Evolutionary conservation across 2,113 vertebrate genomes (phyloP).

Genomic region (Rhineura floridana): DNA sequence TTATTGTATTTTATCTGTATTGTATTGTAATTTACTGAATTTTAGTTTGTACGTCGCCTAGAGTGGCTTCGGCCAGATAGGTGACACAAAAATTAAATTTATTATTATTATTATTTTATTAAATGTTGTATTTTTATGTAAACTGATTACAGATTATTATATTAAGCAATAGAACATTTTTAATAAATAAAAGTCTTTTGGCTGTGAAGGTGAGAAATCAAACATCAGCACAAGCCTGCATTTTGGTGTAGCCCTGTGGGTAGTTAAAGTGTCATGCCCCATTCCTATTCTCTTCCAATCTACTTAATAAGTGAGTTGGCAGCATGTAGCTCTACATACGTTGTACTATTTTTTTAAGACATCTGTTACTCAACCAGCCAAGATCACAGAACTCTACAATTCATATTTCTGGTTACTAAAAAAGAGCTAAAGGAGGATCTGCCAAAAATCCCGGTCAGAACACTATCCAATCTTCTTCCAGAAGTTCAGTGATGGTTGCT

Average conservation of each 20-base stretch:
- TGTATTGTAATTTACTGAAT: too few species aligned
- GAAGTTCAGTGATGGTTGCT: slow-evolving; percentile 63
- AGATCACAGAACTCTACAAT: slow-evolving; percentile 7
- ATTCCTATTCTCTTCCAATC: neutral
- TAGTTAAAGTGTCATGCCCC: neutral
- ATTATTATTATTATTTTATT: too few species aligned
- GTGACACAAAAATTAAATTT: too few species aligned
- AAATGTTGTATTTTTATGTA: too few species aligned
- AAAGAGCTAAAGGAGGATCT: slow-evolving; percentile 18
- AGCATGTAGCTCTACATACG: neutral
- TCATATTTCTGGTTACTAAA: slow-evolving; percentile 32
- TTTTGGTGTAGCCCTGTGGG: neutral
- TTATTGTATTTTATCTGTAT: too few species aligned
- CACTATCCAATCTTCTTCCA: slow-evolving; percentile 55
- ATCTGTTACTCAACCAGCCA: neutral
- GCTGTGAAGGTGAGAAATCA: too few species aligned
- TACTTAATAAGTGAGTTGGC: neutral
- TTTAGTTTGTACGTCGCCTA: too few species aligned
- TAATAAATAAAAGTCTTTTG: too few species aligned
- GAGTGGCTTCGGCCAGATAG: too few species aligned
- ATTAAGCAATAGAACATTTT: too few species aligned
- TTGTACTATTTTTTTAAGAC: neutral
- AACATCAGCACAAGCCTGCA: neutral
- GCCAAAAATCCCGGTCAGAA: slow-evolving; percentile 58
- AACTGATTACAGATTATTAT: too few species aligned